Percentiles rank a stretch among this genome's conserved stretches.
Conservation (phyloP, 2,888 invertebrate species). For the Leptinotarsa juncta region DNA sequence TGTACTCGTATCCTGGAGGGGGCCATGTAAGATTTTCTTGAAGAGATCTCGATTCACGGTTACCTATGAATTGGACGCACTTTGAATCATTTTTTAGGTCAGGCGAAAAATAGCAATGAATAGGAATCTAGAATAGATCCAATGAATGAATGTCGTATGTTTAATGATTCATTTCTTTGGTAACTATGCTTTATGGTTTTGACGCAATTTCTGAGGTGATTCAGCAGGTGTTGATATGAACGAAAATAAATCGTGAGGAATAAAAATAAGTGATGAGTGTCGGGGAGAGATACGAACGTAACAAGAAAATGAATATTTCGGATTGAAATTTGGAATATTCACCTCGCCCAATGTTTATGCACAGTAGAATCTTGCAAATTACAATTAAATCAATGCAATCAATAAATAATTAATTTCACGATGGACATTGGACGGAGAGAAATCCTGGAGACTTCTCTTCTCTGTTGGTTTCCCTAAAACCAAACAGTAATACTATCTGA, state of each 20-base stretch:
- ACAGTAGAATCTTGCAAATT: too few relatives aligned
- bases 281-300: too few relatives aligned
- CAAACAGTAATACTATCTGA: too few relatives aligned
- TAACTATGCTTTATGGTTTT: background rate
- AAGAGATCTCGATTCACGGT: constrained; percentile 52
- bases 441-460: too few relatives aligned
- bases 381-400: too few relatives aligned
- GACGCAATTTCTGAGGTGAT: constrained; percentile 4
- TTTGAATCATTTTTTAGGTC: constrained; percentile 18
- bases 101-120: constrained; percentile 16
- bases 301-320: too few relatives aligned
- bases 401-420: too few relatives aligned
- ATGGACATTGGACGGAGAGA: too few relatives aligned
- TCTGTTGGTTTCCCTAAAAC: too few relatives aligned
- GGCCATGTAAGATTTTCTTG: constrained; percentile 58
- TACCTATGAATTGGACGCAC: constrained; percentile 37
- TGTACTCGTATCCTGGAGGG: constrained; percentile 56
- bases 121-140: constrained; percentile 13
- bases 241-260: background rate
- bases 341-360: too few relatives aligned
- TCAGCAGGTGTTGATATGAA: background rate
- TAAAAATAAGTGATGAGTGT: too few relatives aligned
- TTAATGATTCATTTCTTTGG: background rate
- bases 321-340: too few relatives aligned
- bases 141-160: constrained; percentile 2